A percentile compares a stretch with the other conserved stretches of the same genome.
Conservation (phyloP, 2,113 vertebrate genomes). For the Spheniscus mendiculus region DNA sequence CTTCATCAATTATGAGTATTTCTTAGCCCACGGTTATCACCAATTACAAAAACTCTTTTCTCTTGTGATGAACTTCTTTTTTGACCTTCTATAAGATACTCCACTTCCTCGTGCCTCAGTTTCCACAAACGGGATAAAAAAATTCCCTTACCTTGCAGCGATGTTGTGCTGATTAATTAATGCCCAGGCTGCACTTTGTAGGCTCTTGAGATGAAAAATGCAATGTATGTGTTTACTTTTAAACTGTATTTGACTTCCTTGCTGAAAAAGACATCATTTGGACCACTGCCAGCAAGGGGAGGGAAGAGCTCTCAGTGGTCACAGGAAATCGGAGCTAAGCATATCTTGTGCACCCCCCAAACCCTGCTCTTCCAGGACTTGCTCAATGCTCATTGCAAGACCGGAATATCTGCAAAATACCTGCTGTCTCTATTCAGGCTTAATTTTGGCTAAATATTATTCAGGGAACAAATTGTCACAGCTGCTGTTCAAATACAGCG, state of each 20-base stretch:
- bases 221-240: conserved; percentile 3
- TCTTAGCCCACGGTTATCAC: not conserved
- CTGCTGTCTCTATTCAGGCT: not conserved
- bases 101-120: not conserved
- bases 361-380: not conserved
- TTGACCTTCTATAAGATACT: not conserved
- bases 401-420: not conserved
- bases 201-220: conserved; percentile 6
- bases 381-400: not conserved
- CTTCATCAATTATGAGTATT: not conserved
- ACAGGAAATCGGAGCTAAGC: not conserved
- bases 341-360: not conserved
- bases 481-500: conserved; percentile 33
- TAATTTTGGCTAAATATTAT: conserved; percentile 25
- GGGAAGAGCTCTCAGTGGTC: not conserved
- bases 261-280: conserved; percentile 1
- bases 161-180: conserved; percentile 2
- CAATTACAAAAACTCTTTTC: not conserved
- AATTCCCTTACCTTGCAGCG: not conserved
- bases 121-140: not conserved
- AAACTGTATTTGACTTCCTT: not conserved
- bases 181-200: not conserved
- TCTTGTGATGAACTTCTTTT: not conserved
- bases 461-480: conserved; percentile 30
- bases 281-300: not conserved